Base-by-base conservation (phyloP, 2,888 invertebrate genomes). In the Machimus atricapillus region DNA sequence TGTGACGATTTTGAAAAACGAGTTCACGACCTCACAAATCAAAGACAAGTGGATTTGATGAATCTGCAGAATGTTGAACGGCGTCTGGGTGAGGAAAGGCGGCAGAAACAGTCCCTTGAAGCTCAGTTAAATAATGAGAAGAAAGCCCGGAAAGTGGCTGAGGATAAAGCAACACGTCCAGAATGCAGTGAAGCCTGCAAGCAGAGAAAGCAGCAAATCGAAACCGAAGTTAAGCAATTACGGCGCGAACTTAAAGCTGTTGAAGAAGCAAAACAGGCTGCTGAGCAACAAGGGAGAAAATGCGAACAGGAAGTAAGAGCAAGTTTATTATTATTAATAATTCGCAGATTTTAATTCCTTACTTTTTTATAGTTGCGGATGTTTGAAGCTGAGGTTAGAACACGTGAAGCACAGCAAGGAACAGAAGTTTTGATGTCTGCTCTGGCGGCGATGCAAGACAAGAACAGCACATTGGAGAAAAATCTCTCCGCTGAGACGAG, bases 401-500 rank as follows among this genome's bases (percentile, higher is more conserved):
- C 90, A 88, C 92, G 92, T 6, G 93, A 93, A 87, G 90, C 92
- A 6, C 92, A 92, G 87, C 91, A 92, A 12, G 95, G 95, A 90
- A 94, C 96, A 37, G 97, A 97, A 90, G 95, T 96, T 90, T 93
- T 97, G 89, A 95, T 97, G 94, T 94, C 96, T 66, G 97, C 97
- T 27, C 93, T 97, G 89, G 94, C 95, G 82, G 95, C 96, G 89
- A 94, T 98, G 93, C 97, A 97, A 93, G 98, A 98, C 91, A 97
- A 98, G 92, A 98, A 97, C 91, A 93, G 95, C 90, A 98, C 98
- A 92, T 94, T 99, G 90, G 98, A 99, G 93, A 96, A 97, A 91
- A 97, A 97, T 91, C 95, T 99, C 90, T 98, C 97, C 89, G 97
- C 98, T 79, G 99, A 99, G 94, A 99, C 98, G 90, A 95, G 98